phyloP scores from a whole-genome alignment of 2,113 vertebrate species.

The Ptyas mucosa region DNA sequence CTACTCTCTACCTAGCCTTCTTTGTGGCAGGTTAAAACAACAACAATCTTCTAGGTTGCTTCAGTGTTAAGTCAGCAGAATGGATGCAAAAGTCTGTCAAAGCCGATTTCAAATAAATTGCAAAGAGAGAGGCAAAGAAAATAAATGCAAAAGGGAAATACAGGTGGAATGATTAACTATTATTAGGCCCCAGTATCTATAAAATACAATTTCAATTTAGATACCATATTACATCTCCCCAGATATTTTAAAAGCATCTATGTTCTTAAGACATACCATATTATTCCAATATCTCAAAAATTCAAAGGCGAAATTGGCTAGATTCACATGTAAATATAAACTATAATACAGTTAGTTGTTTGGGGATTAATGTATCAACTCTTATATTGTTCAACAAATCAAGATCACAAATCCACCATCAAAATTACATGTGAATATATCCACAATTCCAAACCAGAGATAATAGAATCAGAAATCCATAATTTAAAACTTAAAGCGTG shows the following conservation, averaged over 20 bases:
- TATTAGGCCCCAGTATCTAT: neutral
- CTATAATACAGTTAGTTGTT: neutral
- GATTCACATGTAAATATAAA: neutral
- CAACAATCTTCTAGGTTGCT: neutral
- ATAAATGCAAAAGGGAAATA: neutral
- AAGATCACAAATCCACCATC: neutral
- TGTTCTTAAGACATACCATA: neutral
- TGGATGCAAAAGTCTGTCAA: neutral
- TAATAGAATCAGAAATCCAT: neutral
- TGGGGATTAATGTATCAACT: neutral
- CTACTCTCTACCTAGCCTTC: neutral
- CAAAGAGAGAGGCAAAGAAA: neutral
- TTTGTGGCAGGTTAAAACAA: neutral
- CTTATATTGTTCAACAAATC: neutral
- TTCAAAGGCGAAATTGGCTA: neutral
- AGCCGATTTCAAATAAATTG: neutral
- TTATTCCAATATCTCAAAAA: neutral
- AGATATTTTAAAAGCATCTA: neutral
- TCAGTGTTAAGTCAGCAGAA: slow-evolving; percentile 4
- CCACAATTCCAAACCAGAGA: neutral
- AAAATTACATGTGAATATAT: neutral
- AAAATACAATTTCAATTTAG: neutral
- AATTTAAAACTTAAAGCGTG: neutral
- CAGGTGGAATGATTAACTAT: neutral
- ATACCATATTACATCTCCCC: neutral